phyloP scores from a whole-genome alignment of 1,140 invertebrate species.

The Panagrolaimus sp. region DNA sequence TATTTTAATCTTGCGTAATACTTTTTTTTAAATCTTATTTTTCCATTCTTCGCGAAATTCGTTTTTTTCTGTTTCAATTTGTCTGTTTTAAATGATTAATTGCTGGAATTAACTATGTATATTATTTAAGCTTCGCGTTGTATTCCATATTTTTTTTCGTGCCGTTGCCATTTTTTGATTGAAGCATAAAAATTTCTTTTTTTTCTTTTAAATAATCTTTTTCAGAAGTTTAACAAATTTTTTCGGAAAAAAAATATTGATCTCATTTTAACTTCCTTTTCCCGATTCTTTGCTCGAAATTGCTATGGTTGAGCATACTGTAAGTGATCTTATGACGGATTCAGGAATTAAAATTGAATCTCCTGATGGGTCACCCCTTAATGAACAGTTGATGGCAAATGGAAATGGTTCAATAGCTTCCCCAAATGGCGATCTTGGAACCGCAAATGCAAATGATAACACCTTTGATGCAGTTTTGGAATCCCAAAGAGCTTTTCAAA shows the following conservation, averaged over 20 bases:
- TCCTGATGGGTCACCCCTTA: not conserved
- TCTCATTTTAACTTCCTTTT: not conserved
- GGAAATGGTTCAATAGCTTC: not conserved
- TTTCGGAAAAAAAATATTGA: not conserved
- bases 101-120: no score
- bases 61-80: no score
- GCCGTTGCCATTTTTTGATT: no score
- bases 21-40: no score
- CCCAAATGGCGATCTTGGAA: not conserved
- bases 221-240: slow-evolving; percentile 2
- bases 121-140: no score
- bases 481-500: slow-evolving; percentile 2
- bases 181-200: no score
- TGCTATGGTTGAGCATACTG: slow-evolving; percentile 10
- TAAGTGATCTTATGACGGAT: not conserved
- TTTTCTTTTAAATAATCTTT: not conserved
- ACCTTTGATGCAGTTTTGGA: not conserved
- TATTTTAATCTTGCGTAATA: no score
- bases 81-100: no score
- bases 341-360: not conserved
- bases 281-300: not conserved
- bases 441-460: not conserved
- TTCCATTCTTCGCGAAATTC: no score
- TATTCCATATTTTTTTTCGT: no score
- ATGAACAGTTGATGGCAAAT: not conserved